A percentile compares a stretch with the other conserved stretches of the same genome.
Evolutionary conservation across 2,113 vertebrate species (phyloP).

Genomic region (Xenopus borealis): DNA sequence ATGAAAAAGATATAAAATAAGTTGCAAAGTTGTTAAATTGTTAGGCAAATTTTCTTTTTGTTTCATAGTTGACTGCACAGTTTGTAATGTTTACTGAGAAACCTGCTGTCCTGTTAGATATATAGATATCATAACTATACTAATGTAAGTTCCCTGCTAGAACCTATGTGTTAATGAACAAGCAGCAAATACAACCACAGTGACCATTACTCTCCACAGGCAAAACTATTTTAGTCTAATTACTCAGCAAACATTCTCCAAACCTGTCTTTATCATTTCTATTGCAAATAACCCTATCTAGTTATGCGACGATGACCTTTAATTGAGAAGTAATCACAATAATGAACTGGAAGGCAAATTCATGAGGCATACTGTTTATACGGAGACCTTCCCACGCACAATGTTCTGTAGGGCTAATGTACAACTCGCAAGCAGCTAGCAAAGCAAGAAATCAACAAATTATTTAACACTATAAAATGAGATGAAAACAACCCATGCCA

Average conservation of each 20-base stretch:
- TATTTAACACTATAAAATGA: background rate
- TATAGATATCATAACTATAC: too few species aligned
- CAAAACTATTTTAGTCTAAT: conserved; percentile 6
- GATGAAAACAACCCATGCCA: conserved; percentile 23
- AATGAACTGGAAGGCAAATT: conserved; percentile 46
- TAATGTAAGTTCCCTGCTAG: too few species aligned
- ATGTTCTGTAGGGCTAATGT: conserved; percentile 30
- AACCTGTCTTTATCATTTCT: conserved; percentile 24
- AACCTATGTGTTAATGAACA: too few species aligned
- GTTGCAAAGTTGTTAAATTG: too few species aligned
- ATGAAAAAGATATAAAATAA: too few species aligned
- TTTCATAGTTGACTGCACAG: too few species aligned
- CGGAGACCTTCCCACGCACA: conserved; percentile 39
- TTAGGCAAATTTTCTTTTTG: too few species aligned
- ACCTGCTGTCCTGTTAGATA: too few species aligned
- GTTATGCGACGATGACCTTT: conserved; percentile 42
- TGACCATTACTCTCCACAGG: conserved; percentile 2
- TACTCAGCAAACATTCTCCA: conserved; percentile 2
- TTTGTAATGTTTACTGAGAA: too few species aligned
- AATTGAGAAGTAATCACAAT: conserved; percentile 52
- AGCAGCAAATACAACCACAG: background rate
- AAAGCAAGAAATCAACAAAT: background rate
- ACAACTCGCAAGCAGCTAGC: conserved; percentile 38
- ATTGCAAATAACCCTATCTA: conserved; percentile 17
- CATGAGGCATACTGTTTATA: conserved; percentile 48